Evolutionary conservation across 2,888 invertebrate species (phyloP), one percentile per base, ranked within the genome.

Genomic region (Crossocerus cetratus): DNA sequence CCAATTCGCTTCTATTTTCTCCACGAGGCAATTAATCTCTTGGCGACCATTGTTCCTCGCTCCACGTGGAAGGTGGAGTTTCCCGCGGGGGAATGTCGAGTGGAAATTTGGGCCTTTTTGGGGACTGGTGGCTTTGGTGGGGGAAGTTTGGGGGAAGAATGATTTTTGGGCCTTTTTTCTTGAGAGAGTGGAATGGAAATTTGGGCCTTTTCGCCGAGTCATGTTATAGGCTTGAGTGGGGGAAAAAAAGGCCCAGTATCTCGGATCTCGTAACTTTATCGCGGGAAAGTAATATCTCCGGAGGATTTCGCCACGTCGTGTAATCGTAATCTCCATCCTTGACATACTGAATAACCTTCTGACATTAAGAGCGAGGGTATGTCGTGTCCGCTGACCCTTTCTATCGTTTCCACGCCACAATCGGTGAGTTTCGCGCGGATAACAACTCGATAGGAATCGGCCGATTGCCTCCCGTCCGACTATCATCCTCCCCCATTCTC

Each of bases 301-400:
- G 0, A 1, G 32, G 54, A 69, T 79, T 79, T 77, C 81, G 62
- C 74, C 82, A 82, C 32, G 5, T 32, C 8, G 8, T 1, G 32
- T 32, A 32, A 60, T 32, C 55, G 18, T 82, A 81, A 81, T 74
- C 74, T 82, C 21, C 68, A 79, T 77, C 74, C 80, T 80, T 81
- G 76, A 82, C 80, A 82, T 64, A 54, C 32, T 56, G 21, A 67
- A 43, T 79, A 79, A 82, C 74, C 81, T 70, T 66, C 45, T 63
- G 74, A 69, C 74, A 72, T 65, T 58, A 44, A 53, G 62, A 69
- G 67, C 69, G 45, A n/a, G 32, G 55, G 53, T 20, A 18, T 66
- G 56, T 21, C 62, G 21, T 42, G 65, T 75, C 57, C 78, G 69
- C 71, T 71, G 78, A 81, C 71, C 74, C 67, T 68, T 70, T 67